These are phyloP conservation scores for Cheiracanthium punctorium DNA, from an alignment of 2,888 invertebrate species.

Conservation along the genomic window DNA sequence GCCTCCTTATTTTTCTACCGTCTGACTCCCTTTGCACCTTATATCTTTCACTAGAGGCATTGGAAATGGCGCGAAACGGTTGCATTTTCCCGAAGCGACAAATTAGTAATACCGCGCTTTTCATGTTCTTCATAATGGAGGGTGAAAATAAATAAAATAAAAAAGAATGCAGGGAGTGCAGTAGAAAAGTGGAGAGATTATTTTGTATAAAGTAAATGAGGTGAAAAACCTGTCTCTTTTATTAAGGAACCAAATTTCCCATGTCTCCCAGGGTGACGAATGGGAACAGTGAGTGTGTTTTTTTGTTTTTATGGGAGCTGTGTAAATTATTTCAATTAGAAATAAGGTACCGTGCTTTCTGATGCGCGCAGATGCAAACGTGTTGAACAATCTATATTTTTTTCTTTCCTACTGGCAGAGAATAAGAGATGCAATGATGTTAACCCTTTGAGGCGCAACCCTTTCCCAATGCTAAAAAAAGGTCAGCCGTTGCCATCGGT, in stretches of 20 bases:
- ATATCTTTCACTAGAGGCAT: not conserved
- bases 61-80: slow-evolving; percentile 24
- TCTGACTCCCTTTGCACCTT: not conserved
- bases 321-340: too few relatives aligned
- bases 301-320: too few relatives aligned
- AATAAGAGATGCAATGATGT: too few relatives aligned
- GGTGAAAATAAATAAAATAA: too few relatives aligned
- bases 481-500: too few relatives aligned
- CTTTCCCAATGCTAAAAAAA: too few relatives aligned
- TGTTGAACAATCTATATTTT: too few relatives aligned
- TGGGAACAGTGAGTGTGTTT: too few relatives aligned
- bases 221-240: not conserved
- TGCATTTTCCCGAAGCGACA: not conserved
- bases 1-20: not conserved
- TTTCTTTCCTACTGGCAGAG: too few relatives aligned
- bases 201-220: slow-evolving; percentile 12
- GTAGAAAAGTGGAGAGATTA: not conserved
- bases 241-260: not conserved
- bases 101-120: not conserved
- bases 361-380: too few relatives aligned
- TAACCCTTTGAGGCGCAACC: too few relatives aligned
- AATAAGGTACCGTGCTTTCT: too few relatives aligned
- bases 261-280: not conserved
- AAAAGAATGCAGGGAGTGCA: not conserved
- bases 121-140: not conserved